These are phyloP conservation scores for Cyanoderma ruficeps DNA, from an alignment of 2,113 vertebrate genomes.

Conservation along the genomic window DNA sequence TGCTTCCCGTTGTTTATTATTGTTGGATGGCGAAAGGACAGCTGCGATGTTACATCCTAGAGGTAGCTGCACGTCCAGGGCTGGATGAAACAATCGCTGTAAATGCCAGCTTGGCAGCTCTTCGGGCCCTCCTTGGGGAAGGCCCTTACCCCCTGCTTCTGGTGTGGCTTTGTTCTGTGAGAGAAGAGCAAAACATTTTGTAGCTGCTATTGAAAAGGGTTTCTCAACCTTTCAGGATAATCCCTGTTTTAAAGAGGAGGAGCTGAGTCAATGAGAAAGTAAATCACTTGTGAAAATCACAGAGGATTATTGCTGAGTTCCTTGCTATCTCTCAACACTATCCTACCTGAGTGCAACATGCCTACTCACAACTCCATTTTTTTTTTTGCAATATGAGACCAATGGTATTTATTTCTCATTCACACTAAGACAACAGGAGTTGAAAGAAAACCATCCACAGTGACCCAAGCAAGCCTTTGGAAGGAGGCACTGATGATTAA, in stretches of 20 bases:
- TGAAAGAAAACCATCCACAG: neutral
- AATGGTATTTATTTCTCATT: neutral
- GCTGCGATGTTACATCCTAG: conserved; percentile 40
- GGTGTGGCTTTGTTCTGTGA: neutral
- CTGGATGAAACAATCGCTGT: neutral
- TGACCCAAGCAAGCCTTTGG: neutral
- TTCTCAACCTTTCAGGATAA: conserved; percentile 33
- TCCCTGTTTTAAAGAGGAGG: conserved; percentile 13
- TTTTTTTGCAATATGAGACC: neutral
- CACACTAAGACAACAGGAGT: neutral
- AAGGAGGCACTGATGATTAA: neutral
- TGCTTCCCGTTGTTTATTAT: conserved; percentile 48
- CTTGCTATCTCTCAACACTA: neutral
- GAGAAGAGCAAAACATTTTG: conserved; percentile 34
- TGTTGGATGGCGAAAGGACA: conserved; percentile 32
- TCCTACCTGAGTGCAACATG: neutral
- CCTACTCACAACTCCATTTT: neutral
- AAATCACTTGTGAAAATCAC: conserved; percentile 1
- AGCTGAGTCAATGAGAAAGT: neutral
- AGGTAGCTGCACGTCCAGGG: conserved; percentile 37
- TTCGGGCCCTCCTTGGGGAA: neutral
- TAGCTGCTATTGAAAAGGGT: conserved; percentile 24
- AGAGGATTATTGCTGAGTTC: neutral
- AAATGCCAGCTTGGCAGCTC: conserved; percentile 48
- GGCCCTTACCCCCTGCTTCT: conserved; percentile 24